These are phyloP conservation scores for Epicauta chinensis DNA, from an alignment of 1,140 invertebrate genomes.

Conservation along the genomic window DNA sequence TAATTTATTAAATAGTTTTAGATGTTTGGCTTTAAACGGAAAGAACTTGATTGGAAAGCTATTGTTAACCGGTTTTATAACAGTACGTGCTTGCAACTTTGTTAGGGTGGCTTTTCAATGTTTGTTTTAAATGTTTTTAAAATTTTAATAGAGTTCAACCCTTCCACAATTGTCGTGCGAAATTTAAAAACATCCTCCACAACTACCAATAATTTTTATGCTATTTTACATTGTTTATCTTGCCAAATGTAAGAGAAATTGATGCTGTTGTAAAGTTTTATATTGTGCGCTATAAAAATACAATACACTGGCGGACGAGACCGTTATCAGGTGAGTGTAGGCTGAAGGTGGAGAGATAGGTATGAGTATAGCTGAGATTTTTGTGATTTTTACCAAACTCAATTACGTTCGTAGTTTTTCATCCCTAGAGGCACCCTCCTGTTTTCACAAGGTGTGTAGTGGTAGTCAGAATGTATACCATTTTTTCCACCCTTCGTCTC, in stretches of 20 bases:
- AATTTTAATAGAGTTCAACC: constrained; percentile 21
- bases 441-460: constrained; percentile 24
- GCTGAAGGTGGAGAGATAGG: constrained; percentile 10
- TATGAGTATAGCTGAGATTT: constrained; percentile 21
- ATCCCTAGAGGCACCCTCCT: constrained; percentile 15
- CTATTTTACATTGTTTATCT: no score
- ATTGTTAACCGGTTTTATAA: constrained; percentile 5
- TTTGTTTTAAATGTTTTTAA: constrained; percentile 24
- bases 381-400: constrained; percentile 27
- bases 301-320: not conserved
- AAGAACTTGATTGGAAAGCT: constrained; percentile 1
- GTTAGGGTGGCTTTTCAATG: constrained; percentile 23
- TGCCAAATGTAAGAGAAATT: no score
- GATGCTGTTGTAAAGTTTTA: no score
- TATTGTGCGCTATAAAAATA: no score
- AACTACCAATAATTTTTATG: no score
- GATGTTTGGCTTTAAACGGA: constrained; percentile 8
- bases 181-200: no score
- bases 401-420: constrained; percentile 19
- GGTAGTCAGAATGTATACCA: constrained; percentile 7
- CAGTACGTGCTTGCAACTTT: constrained; percentile 25
- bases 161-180: constrained; percentile 8
- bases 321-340: constrained; percentile 15
- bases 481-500: no score
- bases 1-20: constrained; percentile 16